phyloP scores from a whole-genome alignment of 53 echinoderm and acorn worm genomes.

The Zoroaster sp. region DNA sequence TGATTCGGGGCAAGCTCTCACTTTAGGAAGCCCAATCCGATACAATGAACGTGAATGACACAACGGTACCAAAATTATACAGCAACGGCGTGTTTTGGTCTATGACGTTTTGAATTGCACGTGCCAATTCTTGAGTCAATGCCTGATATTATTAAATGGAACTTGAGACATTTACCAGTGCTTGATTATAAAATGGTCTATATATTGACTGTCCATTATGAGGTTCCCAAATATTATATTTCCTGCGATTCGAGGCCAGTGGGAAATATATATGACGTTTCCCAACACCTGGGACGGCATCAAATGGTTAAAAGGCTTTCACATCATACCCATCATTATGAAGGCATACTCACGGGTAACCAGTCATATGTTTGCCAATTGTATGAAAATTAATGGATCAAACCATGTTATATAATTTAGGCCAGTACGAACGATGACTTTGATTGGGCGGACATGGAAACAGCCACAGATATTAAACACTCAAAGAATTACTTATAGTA shows the following conservation, averaged over 20 bases:
- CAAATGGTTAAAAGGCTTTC: conserved; percentile 22
- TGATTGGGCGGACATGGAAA: not conserved
- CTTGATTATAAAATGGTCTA: no score
- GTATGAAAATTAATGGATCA: not conserved
- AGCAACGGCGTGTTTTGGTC: no score
- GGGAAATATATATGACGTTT: not conserved
- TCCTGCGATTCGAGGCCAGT: not conserved
- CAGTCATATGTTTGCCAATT: not conserved
- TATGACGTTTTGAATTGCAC: no score
- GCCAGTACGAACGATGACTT: not conserved
- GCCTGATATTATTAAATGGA: no score
- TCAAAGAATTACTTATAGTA: not conserved
- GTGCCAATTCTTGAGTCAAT: no score
- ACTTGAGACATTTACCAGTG: no score
- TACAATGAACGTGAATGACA: no score
- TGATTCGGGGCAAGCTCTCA: no score
- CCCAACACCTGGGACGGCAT: conserved; percentile 20
- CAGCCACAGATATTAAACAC: not conserved
- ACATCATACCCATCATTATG: not conserved
- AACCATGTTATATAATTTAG: not conserved
- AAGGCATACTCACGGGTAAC: conserved; percentile 33
- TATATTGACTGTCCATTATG: no score
- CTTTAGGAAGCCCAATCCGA: no score
- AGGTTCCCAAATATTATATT: not conserved
- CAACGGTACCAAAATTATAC: no score